Evolutionary conservation across 2,888 invertebrate species (phyloP).

Genomic region (Drosophila helvetica): DNA sequence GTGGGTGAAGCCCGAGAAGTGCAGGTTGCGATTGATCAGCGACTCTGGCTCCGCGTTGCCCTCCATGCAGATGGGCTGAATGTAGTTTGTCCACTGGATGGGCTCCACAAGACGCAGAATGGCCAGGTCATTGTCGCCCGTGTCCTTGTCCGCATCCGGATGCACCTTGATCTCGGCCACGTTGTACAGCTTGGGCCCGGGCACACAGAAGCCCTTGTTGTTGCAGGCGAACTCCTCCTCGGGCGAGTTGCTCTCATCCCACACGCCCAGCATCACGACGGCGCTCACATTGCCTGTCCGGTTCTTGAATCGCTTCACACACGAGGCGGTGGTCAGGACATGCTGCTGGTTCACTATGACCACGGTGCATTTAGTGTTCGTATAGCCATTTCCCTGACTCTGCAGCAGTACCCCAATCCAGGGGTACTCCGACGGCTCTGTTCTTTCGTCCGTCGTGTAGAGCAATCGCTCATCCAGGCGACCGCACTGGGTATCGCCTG

Average conservation of each 20-base stretch:
- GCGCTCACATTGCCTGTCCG: conserved; percentile 14
- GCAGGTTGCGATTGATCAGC: conserved; percentile 47
- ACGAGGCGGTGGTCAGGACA: conserved; percentile 58
- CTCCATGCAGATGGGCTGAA: conserved; percentile 56
- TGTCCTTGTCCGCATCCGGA: conserved; percentile 56
- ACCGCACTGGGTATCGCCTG: conserved; percentile 41
- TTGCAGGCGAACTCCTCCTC: conserved; percentile 47
- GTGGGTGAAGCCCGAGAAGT: conserved; percentile 51
- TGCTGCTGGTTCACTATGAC: conserved; percentile 49
- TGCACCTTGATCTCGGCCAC: conserved; percentile 50
- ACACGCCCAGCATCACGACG: conserved; percentile 53
- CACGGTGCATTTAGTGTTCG: conserved; percentile 45
- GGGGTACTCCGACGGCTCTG: conserved; percentile 58
- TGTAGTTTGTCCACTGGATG: conserved; percentile 43
- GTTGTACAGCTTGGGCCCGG: conserved; percentile 43
- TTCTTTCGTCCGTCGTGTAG: conserved; percentile 6
- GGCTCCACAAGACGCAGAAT: conserved; percentile 42
- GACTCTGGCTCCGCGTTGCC: conserved; percentile 40
- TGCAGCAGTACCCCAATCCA: conserved; percentile 58
- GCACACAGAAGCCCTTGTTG: conserved; percentile 57
- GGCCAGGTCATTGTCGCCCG: conserved; percentile 57
- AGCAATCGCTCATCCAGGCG: conserved; percentile 51
- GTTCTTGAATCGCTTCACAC: conserved; percentile 45
- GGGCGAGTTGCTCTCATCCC: conserved; percentile 35
- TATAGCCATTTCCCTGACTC: background rate